Base-by-base conservation (phyloP, 2,113 vertebrate genomes). In the Stomatorhinus ivindoensis region DNA sequence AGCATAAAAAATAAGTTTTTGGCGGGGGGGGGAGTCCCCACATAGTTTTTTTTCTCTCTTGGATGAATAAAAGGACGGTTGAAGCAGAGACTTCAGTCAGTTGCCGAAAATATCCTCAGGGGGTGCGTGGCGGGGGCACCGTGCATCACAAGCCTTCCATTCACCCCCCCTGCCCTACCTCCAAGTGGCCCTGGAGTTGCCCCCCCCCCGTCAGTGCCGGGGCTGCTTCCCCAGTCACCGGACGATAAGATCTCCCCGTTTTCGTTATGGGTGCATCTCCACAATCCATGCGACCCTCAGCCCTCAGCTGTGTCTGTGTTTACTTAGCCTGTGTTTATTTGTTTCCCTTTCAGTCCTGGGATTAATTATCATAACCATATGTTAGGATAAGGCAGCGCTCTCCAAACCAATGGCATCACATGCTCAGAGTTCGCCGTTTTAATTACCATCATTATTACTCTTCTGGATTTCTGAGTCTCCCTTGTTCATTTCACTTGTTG, bases 291-390 rank as follows among this genome's bases (percentile, higher is more conserved):
- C 27, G 9, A 65, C 65, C 89, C 69, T 35, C 13, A 87, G 86
- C 35, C 86, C 86, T 76, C 86, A 82, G 69, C 86, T 53, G 39
- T 69, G 86, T 61, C 87, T 55, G 80, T 73, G 47, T 90, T 92
- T 91, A 84, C 90, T 84, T 65, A 88, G 80, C n/a, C 89, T 31
- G 55, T 89, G 87, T 90, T 91, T 91, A 86, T 85, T 92, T 90
- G 90, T 90, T 91, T 92, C 90, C 90, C 80, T 65, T 89, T 65
- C 39, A 88, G 80, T 90, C 86, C 91, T 92, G 90, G 91, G 85
- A 88, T 90, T 85, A 92, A 92, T 92, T 90, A 92, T 91, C 69
- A 87, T 82, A 89, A 89, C 90, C 91, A 90, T 88, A 90, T 91
- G 90, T 89, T 58, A 51, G 65, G 84, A 65, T 73, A 88, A 88